Conservation (phyloP, 2,113 vertebrate genomes). For the Salvelinus namaycush region DNA sequence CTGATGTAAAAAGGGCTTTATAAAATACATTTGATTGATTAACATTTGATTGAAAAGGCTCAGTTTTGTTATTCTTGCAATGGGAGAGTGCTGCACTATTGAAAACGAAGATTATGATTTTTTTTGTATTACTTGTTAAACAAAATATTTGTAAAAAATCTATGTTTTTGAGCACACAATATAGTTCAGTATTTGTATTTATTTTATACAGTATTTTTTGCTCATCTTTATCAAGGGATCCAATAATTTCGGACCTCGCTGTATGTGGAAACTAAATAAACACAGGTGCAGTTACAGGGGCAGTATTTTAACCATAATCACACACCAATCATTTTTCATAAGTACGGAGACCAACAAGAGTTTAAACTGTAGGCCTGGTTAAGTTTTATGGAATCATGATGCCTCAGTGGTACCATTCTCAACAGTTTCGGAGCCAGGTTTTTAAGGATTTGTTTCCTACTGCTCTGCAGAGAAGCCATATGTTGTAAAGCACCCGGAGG, state of each 20-base stretch:
- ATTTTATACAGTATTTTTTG: no score
- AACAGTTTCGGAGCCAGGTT: conserved; percentile 8
- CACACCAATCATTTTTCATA: conserved; percentile 44
- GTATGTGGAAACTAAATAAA: conserved; percentile 49
- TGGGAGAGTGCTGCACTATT: no score
- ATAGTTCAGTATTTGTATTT: no score
- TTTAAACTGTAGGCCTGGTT: conserved; percentile 33
- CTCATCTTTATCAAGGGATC: no score
- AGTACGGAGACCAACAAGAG: conserved; percentile 20
- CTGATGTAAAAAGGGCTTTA: no score
- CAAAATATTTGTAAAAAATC: no score
- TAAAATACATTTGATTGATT: no score
- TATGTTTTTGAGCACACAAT: no score
- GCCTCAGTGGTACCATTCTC: conserved; percentile 29
- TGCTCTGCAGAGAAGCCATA: conserved; percentile 84
- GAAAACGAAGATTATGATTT: no score
- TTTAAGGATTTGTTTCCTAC: conserved; percentile 25
- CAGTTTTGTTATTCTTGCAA: no score
- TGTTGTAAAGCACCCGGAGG: conserved; percentile 87
- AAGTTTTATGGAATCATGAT: conserved; percentile 39
- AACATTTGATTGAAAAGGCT: no score
- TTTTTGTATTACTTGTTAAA: no score
- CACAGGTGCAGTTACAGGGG: conserved; percentile 16
- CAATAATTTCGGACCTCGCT: neutral
- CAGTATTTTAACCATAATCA: conserved; percentile 37